Conservation (phyloP, 2,113 vertebrate species). For the Ameiurus melas region DNA sequence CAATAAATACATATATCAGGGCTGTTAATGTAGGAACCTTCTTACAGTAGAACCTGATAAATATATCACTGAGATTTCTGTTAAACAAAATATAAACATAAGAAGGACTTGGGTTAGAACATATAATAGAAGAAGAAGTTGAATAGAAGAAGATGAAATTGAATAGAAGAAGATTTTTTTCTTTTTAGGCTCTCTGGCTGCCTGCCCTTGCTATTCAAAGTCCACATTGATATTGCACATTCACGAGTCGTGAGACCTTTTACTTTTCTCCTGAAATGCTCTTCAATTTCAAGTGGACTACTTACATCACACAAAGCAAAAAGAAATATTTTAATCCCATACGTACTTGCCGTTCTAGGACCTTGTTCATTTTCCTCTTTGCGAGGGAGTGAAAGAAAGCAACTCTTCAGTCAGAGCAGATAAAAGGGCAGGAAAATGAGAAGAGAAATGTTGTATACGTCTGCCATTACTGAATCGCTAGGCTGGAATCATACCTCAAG, state of each 20-base stretch:
- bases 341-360: slow-evolving; percentile 37
- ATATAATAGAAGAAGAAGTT: background rate
- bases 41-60: background rate
- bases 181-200: background rate
- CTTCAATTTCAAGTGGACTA: slow-evolving; percentile 13
- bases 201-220: background rate
- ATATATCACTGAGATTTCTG: background rate
- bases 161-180: background rate
- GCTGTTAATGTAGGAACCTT: background rate
- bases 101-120: background rate
- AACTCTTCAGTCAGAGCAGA: slow-evolving; percentile 59
- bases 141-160: background rate
- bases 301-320: slow-evolving; percentile 37
- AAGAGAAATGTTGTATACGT: slow-evolving; percentile 41
- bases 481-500: slow-evolving; percentile 36
- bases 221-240: background rate
- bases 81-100: background rate
- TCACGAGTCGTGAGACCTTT: background rate
- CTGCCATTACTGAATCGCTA: slow-evolving; percentile 37
- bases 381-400: slow-evolving; percentile 12
- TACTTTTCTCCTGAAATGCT: background rate
- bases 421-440: slow-evolving; percentile 56
- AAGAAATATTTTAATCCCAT: background rate
- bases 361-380: slow-evolving; percentile 43
- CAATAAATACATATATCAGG: background rate